Percentiles rank a stretch among this genome's conserved stretches.
Conservation (phyloP, 2,888 invertebrate genomes). For the Sphaeridia pumilis region DNA sequence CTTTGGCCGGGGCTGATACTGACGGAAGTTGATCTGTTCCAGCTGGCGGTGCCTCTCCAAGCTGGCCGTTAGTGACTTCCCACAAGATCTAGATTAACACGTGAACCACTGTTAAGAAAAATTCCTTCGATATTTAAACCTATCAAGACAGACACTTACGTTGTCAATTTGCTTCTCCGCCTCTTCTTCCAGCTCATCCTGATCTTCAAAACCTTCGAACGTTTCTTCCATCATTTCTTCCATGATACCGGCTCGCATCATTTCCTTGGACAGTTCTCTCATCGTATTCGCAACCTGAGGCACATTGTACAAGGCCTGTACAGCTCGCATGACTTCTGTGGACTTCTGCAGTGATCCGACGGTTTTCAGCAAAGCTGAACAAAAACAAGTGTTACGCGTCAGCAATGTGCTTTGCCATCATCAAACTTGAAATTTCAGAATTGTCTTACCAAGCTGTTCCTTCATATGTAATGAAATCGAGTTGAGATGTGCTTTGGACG, state of each 20-base stretch:
- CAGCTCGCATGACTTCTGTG: slow-evolving; percentile 96
- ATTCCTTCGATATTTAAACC: not conserved
- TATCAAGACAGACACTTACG: slow-evolving; percentile 42
- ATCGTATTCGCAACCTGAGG: slow-evolving; percentile 92
- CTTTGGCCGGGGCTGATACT: slow-evolving; percentile 48
- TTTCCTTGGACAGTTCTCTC: slow-evolving; percentile 96
- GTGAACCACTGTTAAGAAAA: not conserved
- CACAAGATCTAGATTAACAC: slow-evolving; percentile 53
- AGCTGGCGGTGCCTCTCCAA: slow-evolving; percentile 75
- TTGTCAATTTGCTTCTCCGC: slow-evolving; percentile 89
- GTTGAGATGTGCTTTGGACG: slow-evolving; percentile 93
- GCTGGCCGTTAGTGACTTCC: slow-evolving; percentile 80
- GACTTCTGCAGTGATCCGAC: slow-evolving; percentile 89
- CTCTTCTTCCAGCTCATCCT: slow-evolving; percentile 91
- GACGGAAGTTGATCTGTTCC: slow-evolving; percentile 45
- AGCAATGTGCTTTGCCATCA: not conserved
- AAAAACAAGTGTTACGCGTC: too few relatives aligned
- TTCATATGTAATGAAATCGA: slow-evolving; percentile 96
- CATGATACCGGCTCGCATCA: slow-evolving; percentile 97
- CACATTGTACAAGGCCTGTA: slow-evolving; percentile 80
- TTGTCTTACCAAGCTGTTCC: slow-evolving; percentile 82
- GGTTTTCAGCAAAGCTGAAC: slow-evolving; percentile 75
- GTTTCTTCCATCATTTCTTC: slow-evolving; percentile 99
- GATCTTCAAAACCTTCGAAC: slow-evolving; percentile 76
- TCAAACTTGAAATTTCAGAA: slow-evolving; percentile 11